Evolutionary conservation across 2,113 vertebrate species (phyloP), one percentile per base, ranked within the genome.

Genomic region (Phoxinus phoxinus): DNA sequence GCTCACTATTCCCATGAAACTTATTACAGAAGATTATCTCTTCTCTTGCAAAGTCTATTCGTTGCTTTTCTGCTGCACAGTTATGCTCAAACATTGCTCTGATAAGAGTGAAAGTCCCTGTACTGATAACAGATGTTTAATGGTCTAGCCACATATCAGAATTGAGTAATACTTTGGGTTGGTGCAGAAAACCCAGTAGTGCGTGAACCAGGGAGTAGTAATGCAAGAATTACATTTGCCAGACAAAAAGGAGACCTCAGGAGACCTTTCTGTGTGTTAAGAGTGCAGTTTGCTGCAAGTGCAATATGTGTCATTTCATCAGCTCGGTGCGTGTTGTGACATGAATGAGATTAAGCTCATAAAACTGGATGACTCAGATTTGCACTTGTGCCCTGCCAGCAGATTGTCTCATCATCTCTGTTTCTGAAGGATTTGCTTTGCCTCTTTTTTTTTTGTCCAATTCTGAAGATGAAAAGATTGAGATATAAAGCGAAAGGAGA

Each of bases 321-420:
- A 81, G 23, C 41, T 73, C 2, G 11, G 35, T 25, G 13, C 37
- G 5, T 81, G 78, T 81, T 81, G 25, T 81, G 78, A 63, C 58
- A 81, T 63, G 78, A 63, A 81, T 81, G 6, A 81, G 58, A 63
- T 81, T 81, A 63, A 30, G 37, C 78, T 44, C 78, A 65, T 81
- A 63, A 80, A 80, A 81, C 58, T 19, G n/a, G n/a, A 65, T 81
- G 78, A 63, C 78, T 81, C 78, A 46, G n/a, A 65, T 63, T 80
- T 65, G 78, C 78, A 81, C 37, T 27, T 74, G 72, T 74, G 78
- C 25, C 58, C 78, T 9, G 8, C 58, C 58, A 63, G 37, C 77
- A 80, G 58, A 63, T 25, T 73, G 41, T 72, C 67, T 83, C 72
- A 37, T 83, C 46, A 73, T 25, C n/a, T 27, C 72, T 74, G n/a